A percentile compares a stretch with the other conserved stretches of the same genome.
These are phyloP conservation scores for Paraescarpia echinospica DNA, from an alignment of 1,140 invertebrate species.

Conservation along the genomic window DNA sequence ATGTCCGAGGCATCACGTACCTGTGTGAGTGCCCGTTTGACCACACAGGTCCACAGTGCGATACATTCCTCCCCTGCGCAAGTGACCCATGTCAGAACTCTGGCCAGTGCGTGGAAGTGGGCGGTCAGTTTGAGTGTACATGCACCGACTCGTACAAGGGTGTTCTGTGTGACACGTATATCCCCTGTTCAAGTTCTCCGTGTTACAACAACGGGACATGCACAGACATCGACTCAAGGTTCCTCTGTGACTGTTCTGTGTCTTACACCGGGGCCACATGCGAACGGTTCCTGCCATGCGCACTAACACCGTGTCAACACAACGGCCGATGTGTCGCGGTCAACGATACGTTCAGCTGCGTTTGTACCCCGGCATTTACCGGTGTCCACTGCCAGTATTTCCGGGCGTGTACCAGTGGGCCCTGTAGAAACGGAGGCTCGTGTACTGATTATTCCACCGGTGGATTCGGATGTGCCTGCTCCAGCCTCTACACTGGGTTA, in stretches of 20 bases:
- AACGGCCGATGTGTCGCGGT: constrained; percentile 6
- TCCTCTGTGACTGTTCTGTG: background rate
- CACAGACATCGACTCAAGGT: constrained; percentile 14
- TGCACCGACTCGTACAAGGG: constrained; percentile 86
- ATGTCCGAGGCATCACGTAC: constrained; percentile 11
- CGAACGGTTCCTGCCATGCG: constrained; percentile 21
- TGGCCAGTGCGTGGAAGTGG: constrained; percentile 45
- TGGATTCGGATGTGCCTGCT: constrained; percentile 39
- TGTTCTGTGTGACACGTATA: constrained; percentile 6
- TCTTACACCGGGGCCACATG: constrained; percentile 17
- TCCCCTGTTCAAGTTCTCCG: constrained; percentile 13
- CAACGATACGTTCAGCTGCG: constrained; percentile 60
- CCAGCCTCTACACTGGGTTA: constrained; percentile 33
- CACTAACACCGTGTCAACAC: constrained; percentile 21
- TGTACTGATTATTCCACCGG: background rate
- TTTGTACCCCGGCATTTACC: background rate
- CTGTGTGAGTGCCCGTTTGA: constrained; percentile 72
- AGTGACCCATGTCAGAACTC: constrained; percentile 25
- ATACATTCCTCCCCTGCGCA: constrained; percentile 32
- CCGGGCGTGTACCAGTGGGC: constrained; percentile 6
- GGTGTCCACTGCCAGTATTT: constrained; percentile 7
- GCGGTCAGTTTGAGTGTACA: constrained; percentile 80
- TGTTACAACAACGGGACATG: constrained; percentile 28
- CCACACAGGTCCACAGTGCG: constrained; percentile 50
- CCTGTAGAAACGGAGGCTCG: constrained; percentile 21